A percentile compares a stretch with the other conserved stretches of the same genome.
Evolutionary conservation across 53 echinoderm and acorn worm species (phyloP).

Genomic region (Zoroaster sp.): DNA sequence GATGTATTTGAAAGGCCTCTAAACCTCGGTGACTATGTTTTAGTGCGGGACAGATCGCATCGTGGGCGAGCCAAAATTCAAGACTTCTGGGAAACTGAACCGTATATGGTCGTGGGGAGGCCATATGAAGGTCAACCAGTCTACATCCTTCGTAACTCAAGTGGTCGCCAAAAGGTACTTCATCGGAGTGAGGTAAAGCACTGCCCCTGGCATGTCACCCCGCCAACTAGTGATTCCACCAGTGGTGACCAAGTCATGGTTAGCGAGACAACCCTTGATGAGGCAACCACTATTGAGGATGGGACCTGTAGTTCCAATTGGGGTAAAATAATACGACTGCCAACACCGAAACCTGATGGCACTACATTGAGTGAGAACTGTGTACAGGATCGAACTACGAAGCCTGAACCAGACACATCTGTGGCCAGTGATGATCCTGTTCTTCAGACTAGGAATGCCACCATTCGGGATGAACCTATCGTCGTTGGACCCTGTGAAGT

Average conservation of each 20-base stretch:
- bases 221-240: background rate
- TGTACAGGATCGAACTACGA: too few relatives aligned
- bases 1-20: conserved; percentile 33
- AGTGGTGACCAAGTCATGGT: background rate
- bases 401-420: too few relatives aligned
- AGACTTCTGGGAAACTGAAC: conserved; percentile 1
- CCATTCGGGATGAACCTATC: too few relatives aligned
- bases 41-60: background rate
- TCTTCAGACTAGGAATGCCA: too few relatives aligned
- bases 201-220: conserved; percentile 15
- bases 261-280: background rate
- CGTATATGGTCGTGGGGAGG: background rate
- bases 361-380: too few relatives aligned
- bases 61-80: conserved; percentile 22
- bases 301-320: background rate
- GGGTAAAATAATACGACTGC: too few relatives aligned
- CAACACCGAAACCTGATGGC: too few relatives aligned
- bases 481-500: too few relatives aligned
- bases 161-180: background rate
- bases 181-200: conserved; percentile 14
- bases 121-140: conserved; percentile 20
- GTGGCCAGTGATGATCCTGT: too few relatives aligned
- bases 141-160: background rate
- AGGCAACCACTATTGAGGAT: background rate
- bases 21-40: conserved; percentile 30